Percentiles rank a stretch among this genome's conserved stretches.
Conservation (phyloP, 2,888 invertebrate genomes). For the Rhorus exstirpatorius region DNA sequence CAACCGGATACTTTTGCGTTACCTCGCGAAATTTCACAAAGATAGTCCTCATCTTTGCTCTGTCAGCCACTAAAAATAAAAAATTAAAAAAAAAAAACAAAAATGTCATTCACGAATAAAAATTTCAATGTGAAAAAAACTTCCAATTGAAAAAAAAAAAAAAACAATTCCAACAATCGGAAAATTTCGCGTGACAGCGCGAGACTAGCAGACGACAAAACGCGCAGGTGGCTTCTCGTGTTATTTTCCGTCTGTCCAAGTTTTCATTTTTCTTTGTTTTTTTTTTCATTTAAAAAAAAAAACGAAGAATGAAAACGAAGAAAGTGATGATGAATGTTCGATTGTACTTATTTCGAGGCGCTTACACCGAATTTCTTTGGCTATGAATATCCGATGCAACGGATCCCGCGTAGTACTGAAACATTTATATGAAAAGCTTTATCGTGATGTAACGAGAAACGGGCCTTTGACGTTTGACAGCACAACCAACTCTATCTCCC, state of each 20-base stretch:
- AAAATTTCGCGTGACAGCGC: constrained; percentile 1
- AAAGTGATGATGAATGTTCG: neutral
- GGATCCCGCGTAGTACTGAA: constrained; percentile 67
- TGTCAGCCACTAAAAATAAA: constrained; percentile 50
- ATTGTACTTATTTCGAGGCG: neutral
- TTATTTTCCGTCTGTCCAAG: neutral
- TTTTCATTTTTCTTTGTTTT: no score
- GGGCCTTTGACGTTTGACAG: constrained; percentile 70
- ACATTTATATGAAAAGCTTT: constrained; percentile 67
- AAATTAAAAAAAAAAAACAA: constrained; percentile 17
- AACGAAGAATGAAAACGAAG: neutral
- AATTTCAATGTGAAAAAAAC: neutral
- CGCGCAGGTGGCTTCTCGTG: neutral
- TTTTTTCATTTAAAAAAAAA: neutral
- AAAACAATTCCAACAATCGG: neutral
- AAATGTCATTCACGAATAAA: neutral
- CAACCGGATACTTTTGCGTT: constrained; percentile 86
- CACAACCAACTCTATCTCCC: neutral
- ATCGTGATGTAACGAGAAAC: constrained; percentile 66
- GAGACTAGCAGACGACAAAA: constrained; percentile 62
- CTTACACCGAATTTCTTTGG: constrained; percentile 63
- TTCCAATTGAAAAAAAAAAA: neutral
- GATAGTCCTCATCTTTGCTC: constrained; percentile 80
- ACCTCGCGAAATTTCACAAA: constrained; percentile 86
- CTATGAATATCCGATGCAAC: constrained; percentile 67